Base-by-base conservation (phyloP, 2,113 vertebrate species). In the Phyllostomus hastatus region DNA sequence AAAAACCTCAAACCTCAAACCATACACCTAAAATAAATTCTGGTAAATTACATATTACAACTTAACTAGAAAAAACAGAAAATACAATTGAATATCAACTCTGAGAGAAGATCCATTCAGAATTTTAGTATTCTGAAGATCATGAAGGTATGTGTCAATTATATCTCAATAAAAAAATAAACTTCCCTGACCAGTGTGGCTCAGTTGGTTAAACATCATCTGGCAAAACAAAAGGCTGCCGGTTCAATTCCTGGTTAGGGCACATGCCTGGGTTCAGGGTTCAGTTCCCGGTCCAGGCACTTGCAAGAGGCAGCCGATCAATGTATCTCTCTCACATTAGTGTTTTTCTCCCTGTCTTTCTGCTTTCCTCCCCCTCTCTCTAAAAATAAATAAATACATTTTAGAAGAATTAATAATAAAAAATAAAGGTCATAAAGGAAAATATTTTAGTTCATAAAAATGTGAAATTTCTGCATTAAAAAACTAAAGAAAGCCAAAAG, bases 51-150 rank as follows among this genome's bases (percentile, higher is more conserved):
- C 81, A 57, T n/a, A 85, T 76, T 75, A 35, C 6, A 89, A 64
- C 31, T 69, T 78, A 69, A 90, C 50, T 90, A 80, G 86, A 83
- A 83, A 95, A 94, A 76, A 41, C 76, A 48, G 79, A 64, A 89
- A 92, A 66, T 78, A 73, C 7, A 94, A 70, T 14, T 70, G 52
- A 86, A 72, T 70, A 90, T 82, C 41, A 78, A 79, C 79, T 87
- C 73, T 38, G 54, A 91, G 81, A 85, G 59, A 26, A 72, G 24
- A 76, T 67, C 64, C 46, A 57, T 66, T 90, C 80, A 95, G 80
- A 89, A 93, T 52, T 52, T 79, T 64, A 38, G 50, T 38, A 70
- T n/a, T n/a, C n/a, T 89, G 61, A 52, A 93, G 28, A 54, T 70
- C 50, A 79, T 59, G 59, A 78, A 83, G 33, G 26, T 82, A 76